Evolutionary conservation across 2,888 invertebrate genomes (phyloP).

Genomic region (Eupithecia vulgata): DNA sequence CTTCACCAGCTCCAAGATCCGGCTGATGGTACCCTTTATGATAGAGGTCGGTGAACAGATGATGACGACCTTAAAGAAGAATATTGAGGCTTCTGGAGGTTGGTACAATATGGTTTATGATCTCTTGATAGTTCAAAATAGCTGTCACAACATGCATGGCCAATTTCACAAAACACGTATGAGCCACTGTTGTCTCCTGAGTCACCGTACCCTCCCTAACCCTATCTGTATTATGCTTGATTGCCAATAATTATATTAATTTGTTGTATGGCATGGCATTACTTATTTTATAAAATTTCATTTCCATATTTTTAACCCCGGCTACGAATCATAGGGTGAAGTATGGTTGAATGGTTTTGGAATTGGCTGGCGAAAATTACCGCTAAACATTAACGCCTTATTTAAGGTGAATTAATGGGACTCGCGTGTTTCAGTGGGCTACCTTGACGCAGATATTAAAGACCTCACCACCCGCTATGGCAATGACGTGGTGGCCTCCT

Average conservation of each 20-base stretch:
- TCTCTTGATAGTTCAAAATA: neutral
- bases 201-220: no score
- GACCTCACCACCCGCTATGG: conserved; percentile 66
- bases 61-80: conserved; percentile 51
- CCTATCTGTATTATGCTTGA: no score
- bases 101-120: conserved; percentile 12
- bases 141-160: no score
- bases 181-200: no score
- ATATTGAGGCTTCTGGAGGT: conserved; percentile 49
- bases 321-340: no score
- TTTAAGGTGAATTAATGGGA: neutral
- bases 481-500: conserved; percentile 76
- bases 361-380: neutral
- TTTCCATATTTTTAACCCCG: no score
- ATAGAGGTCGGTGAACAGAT: conserved; percentile 62
- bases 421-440: conserved; percentile 32
- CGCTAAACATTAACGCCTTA: neutral
- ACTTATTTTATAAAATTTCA: no score
- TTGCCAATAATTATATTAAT: no score
- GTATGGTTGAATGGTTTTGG: no score
- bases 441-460: conserved; percentile 60
- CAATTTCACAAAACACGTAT: no score
- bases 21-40: conserved; percentile 69
- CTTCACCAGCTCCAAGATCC: conserved; percentile 80
- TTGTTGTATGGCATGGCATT: no score